phyloP scores from a whole-genome alignment of 1,140 invertebrate species.

The Pararge aegeria region DNA sequence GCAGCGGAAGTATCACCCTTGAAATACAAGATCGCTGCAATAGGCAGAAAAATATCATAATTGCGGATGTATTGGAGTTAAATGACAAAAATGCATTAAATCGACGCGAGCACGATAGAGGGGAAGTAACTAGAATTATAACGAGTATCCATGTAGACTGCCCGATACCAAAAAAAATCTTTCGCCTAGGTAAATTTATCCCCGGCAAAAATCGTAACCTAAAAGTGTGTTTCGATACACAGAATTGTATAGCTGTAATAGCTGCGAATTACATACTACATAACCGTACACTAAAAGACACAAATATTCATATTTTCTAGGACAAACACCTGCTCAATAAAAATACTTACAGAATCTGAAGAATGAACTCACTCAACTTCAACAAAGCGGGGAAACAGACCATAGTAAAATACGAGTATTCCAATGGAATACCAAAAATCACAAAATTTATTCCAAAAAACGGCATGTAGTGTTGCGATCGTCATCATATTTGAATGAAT shows the following conservation, averaged over 20 bases:
- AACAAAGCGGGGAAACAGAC: conserved; percentile 26
- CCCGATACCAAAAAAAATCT: conserved; percentile 15
- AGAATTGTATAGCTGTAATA: too few species aligned
- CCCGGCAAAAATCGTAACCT: conserved; percentile 15
- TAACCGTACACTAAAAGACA: conserved; percentile 15
- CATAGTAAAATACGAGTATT: conserved; percentile 34
- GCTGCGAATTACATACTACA: conserved; percentile 10
- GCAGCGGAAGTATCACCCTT: conserved; percentile 12
- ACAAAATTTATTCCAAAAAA: conserved; percentile 20
- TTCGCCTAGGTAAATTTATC: conserved; percentile 19
- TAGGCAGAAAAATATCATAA: conserved; percentile 21
- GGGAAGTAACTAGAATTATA: conserved; percentile 15
- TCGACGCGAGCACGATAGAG: conserved; percentile 14
- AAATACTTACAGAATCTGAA: conserved; percentile 25
- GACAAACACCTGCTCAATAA: conserved; percentile 28
- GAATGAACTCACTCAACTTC: conserved; percentile 25
- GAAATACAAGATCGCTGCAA: conserved; percentile 24
- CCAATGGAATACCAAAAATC: conserved; percentile 27
- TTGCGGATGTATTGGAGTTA: conserved; percentile 19
- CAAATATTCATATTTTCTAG: conserved; percentile 19
- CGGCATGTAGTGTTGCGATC: background rate
- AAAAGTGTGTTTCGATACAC: conserved; percentile 18
- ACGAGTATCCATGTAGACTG: conserved; percentile 6
- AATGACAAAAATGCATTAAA: conserved; percentile 11
- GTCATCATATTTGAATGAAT: background rate